These are phyloP conservation scores for Lampris megalopsis DNA, from an alignment of 2,113 vertebrate species.

Conservation along the genomic window DNA sequence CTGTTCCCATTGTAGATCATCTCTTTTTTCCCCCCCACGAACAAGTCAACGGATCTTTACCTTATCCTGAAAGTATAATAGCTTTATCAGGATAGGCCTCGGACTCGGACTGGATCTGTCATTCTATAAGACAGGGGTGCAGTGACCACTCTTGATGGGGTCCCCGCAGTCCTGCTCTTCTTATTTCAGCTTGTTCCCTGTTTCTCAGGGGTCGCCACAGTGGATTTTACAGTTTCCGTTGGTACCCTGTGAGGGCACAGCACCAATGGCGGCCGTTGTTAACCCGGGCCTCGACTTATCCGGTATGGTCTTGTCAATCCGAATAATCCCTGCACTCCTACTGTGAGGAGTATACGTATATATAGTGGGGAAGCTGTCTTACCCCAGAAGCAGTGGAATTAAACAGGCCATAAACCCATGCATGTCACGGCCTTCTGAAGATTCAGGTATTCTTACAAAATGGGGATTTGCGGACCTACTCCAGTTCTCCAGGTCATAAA, in stretches of 20 bases:
- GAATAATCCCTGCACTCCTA: no score
- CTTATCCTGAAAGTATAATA: slow-evolving; percentile 12
- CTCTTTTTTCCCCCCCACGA: not conserved
- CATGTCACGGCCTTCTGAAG: slow-evolving; percentile 2
- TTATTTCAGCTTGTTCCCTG: no score
- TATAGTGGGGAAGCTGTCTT: not conserved
- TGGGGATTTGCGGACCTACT: slow-evolving; percentile 4
- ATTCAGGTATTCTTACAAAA: slow-evolving; percentile 5
- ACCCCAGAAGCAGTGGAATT: slow-evolving; percentile 6
- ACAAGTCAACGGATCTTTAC: slow-evolving; percentile 4
- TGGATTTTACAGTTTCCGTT: no score
- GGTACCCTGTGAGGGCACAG: no score
- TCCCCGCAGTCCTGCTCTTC: no score
- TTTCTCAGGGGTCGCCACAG: no score
- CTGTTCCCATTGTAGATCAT: not conserved
- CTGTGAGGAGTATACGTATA: no score
- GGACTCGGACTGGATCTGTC: not conserved
- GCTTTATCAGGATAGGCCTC: slow-evolving; percentile 13
- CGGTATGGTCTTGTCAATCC: no score
- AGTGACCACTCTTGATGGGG: no score
- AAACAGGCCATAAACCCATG: slow-evolving; percentile 1
- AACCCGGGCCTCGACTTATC: no score
- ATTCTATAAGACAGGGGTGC: not conserved
- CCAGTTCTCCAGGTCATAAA: slow-evolving; percentile 6
- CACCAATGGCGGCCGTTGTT: no score